Evolutionary conservation across 1,140 invertebrate species (phyloP).

Genomic region (Scaptomyza pallida): DNA sequence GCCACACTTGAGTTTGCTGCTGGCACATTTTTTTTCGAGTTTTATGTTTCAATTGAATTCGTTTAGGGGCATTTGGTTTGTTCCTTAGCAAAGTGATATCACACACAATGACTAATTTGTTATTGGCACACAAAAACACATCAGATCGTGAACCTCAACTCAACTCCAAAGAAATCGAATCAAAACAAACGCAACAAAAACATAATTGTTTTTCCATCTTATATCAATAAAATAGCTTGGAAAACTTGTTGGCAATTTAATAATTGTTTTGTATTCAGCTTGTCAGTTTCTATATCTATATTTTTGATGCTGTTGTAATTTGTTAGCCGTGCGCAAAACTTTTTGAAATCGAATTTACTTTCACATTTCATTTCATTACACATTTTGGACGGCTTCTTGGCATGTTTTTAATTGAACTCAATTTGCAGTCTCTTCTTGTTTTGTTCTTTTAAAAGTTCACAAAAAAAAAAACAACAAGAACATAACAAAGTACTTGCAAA

Average conservation of each 20-base stretch:
- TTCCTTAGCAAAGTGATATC: conserved; percentile 44
- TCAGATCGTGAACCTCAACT: conserved; percentile 38
- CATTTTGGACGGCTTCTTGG: conserved; percentile 52
- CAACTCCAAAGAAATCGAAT: conserved; percentile 15
- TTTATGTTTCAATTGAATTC: conserved; percentile 68
- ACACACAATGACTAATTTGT: conserved; percentile 58
- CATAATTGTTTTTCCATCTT: conserved; percentile 1
- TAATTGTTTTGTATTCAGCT: conserved; percentile 1
- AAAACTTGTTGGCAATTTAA: conserved; percentile 36
- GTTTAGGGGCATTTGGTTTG: conserved; percentile 36
- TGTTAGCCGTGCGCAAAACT: conserved; percentile 55
- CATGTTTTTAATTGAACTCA: conserved; percentile 70
- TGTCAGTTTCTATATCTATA: conserved; percentile 6
- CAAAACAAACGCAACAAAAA: conserved; percentile 15
- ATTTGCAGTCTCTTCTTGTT: conserved; percentile 24
- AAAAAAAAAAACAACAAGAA: conserved; percentile 16
- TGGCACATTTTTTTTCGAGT: not conserved
- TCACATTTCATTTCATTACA: conserved; percentile 37
- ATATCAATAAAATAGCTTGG: conserved; percentile 24
- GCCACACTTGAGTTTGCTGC: not conserved
- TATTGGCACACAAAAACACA: conserved; percentile 47
- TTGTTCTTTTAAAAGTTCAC: not conserved
- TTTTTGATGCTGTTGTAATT: conserved; percentile 53
- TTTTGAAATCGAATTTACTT: conserved; percentile 57
- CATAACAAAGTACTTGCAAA: conserved; percentile 41